phyloP scores from a whole-genome alignment of 2,797 vertebrate species.

The Sebastes nivosus region DNA sequence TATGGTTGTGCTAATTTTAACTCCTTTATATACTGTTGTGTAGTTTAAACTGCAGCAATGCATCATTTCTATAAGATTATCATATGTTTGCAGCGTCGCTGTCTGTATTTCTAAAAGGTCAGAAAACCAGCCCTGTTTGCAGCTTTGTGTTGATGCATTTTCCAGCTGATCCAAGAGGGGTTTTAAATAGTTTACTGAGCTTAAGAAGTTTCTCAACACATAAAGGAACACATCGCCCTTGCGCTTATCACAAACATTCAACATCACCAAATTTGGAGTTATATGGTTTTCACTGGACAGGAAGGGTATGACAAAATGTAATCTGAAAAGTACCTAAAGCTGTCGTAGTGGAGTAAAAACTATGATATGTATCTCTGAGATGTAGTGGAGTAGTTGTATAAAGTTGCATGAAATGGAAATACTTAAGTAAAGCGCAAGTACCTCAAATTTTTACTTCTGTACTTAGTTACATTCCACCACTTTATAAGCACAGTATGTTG shows the following conservation, averaged over 20 bases:
- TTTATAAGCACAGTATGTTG: not conserved
- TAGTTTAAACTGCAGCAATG: not conserved
- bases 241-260: not conserved
- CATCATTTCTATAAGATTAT: not conserved
- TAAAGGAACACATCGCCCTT: not conserved
- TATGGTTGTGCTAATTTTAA: not conserved
- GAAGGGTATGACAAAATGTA: not conserved
- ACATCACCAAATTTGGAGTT: not conserved
- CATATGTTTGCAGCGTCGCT: not conserved
- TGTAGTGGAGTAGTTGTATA: not conserved
- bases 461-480: not conserved
- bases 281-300: not conserved
- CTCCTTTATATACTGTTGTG: not conserved
- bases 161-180: not conserved
- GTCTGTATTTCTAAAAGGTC: not conserved
- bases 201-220: not conserved
- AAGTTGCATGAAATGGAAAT: not conserved
- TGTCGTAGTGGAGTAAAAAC: not conserved
- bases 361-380: not conserved
- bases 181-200: not conserved
- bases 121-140: not conserved
- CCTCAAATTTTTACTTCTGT: not conserved
- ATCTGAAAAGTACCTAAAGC: not conserved
- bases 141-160: not conserved
- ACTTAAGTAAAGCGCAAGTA: not conserved